Base-by-base conservation (phyloP, 1,140 invertebrate genomes). In the Euura lappo region DNA sequence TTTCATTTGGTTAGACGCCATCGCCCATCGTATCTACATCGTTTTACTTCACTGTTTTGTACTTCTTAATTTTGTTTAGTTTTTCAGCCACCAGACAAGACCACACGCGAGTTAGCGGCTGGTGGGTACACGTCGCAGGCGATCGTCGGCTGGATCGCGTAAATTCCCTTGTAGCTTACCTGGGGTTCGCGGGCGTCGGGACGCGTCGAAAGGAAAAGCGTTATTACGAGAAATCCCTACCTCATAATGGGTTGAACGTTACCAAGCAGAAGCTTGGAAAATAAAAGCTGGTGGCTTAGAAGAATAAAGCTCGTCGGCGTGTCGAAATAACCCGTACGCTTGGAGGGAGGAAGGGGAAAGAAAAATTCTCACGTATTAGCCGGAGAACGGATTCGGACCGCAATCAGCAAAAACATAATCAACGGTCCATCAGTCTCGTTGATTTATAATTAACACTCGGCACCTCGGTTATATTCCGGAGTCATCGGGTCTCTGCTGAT, bases 201-300 rank as follows among this genome's bases (percentile, higher is more conserved):
- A 60, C 8, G 51, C 51, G 51, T 60, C 51, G 51, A 60, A 60
- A 60, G 51, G 51, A 60, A 60, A 60, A 60, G 51, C 51, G 51
- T 60, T 60, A 60, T 60, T 60, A 60, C 51, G 51, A 60, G 51
- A 60, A 60, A 60, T 8, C 51, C 13, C 51, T 60, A n/a, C 3
- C 6, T 60, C 51, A 60, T 60, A 60, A 60, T 60, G 51, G 51
- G 51, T 60, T 60, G 51, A 60, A n/a, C 51, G 51, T 60, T 60
- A 60, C 51, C 8, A n/a, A 60, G 51, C 51, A 60, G 13, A 60
- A 60, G 51, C 51, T 60, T 60, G 51, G 6, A 60, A 60, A 60
- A 60, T 60, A 60, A 60, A 60, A 60, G 51, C 51, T 28, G 6
- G 8, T 60, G 1, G 51, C 5, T 60, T 60, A 60, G 13, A n/a